A percentile compares a stretch with the other conserved stretches of the same genome.
These are phyloP conservation scores for Mactra quadrangularis DNA, from an alignment of 1,140 invertebrate species.

Conservation along the genomic window DNA sequence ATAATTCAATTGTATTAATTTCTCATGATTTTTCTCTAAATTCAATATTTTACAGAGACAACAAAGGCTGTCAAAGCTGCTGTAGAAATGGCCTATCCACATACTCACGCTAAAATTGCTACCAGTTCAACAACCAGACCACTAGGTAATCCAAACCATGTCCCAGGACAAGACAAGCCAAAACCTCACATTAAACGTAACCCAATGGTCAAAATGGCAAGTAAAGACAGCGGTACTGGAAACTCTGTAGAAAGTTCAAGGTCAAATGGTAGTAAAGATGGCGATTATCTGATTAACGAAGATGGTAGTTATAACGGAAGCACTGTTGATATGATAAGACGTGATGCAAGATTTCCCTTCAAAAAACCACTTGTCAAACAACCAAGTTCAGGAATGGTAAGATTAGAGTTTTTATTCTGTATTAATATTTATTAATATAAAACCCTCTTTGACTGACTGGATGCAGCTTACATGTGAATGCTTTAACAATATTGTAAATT, in stretches of 20 bases:
- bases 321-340: slow-evolving; percentile 63
- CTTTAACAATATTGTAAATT: neutral
- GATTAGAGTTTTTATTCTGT: no score
- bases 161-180: slow-evolving; percentile 1
- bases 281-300: slow-evolving; percentile 48
- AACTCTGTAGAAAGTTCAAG: slow-evolving; percentile 72
- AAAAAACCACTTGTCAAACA: slow-evolving; percentile 67
- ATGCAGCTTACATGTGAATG: neutral
- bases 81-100: slow-evolving; percentile 44
- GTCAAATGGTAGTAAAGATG: slow-evolving; percentile 67
- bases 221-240: slow-evolving; percentile 74
- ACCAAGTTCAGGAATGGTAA: slow-evolving; percentile 68
- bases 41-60: slow-evolving; percentile 17
- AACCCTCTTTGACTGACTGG: neutral
- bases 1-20: no score
- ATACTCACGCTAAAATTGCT: slow-evolving; percentile 33
- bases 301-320: slow-evolving; percentile 53
- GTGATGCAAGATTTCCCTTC: slow-evolving; percentile 55
- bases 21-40: no score
- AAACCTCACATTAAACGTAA: slow-evolving; percentile 65
- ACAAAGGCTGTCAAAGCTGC: slow-evolving; percentile 35
- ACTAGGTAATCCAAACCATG: slow-evolving; percentile 37
- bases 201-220: slow-evolving; percentile 74
- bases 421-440: no score
- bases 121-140: slow-evolving; percentile 52